Evolutionary conservation across 1,140 invertebrate species (phyloP), one percentile per base, ranked within the genome.

Genomic region (Apolygus lucorum): DNA sequence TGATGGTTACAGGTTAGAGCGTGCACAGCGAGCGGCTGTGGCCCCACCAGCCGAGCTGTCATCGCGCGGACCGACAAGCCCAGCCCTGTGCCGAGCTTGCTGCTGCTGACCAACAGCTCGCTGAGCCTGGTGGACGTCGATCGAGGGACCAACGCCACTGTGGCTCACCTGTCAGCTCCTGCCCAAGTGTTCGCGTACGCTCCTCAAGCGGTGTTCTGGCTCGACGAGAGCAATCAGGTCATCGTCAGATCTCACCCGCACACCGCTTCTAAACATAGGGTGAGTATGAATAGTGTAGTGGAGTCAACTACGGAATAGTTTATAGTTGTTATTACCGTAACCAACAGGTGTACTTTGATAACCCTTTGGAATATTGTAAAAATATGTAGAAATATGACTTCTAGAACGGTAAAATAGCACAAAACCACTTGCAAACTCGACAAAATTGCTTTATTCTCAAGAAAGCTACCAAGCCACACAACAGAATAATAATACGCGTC

Each of bases 111-210:
- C 2, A 78, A 81, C 28, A 88, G 91, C 74, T 84, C 85, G 1
- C 84, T 93, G 1, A 86, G 84, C 70, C 82, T 91, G 34, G 77
- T 87, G 0, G 91, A 93, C 76, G 78, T 91, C 54, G 91, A 93
- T 75, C 82, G 85, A 8, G 80, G 84, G 14, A 79, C 72, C 49
- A 69, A 72, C 66, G 28, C 49, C 1, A 70, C 71, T 21, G 24
- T 72, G 2, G 54, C 71, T 26, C 63, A 67, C 1, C 81, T 83
- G 11, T 59, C 54, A 68, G 85, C 85, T 67, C 83, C 83, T n/a
- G 83, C 88, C 0, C 80, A 86, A 0, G 86, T 88, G 73, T 81
- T 90, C 34, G 80, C 82, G 1, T 82, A 86, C 27, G 79, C 86
- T 14, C 68, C 67, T 25, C 71, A 69, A 27, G 71, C 68, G 63